Conservation (phyloP, 2,113 vertebrate species). For the Grantiella picta region DNA sequence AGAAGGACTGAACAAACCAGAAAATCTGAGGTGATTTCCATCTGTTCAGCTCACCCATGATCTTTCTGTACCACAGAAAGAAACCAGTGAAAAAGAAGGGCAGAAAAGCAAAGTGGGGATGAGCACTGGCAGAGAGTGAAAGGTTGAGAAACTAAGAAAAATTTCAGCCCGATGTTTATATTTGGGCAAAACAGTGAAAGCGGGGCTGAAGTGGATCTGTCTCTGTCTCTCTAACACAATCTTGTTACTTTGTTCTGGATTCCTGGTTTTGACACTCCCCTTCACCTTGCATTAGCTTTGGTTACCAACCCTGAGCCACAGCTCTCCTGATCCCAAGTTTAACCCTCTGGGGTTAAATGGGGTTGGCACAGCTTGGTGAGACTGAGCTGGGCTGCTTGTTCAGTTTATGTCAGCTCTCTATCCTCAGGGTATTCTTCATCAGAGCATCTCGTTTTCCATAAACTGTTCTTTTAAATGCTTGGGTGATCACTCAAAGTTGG, state of each 20-base stretch:
- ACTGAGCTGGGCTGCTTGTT: background rate
- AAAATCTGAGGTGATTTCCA: background rate
- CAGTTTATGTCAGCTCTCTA: background rate
- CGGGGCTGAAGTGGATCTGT: background rate
- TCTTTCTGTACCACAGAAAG: background rate
- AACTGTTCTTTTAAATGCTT: constrained; percentile 22
- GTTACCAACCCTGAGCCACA: background rate
- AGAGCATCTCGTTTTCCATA: constrained; percentile 12
- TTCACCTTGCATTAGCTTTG: background rate
- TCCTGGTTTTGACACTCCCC: background rate
- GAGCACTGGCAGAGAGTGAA: background rate
- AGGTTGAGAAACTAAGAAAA: background rate
- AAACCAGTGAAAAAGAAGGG: background rate
- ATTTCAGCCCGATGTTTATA: background rate
- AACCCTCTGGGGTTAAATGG: background rate
- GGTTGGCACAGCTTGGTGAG: background rate
- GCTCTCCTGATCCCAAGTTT: background rate
- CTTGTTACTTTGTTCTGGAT: background rate
- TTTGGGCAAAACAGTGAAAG: background rate
- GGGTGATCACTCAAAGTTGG: background rate
- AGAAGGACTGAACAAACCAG: background rate
- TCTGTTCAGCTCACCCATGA: background rate
- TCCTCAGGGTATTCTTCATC: background rate
- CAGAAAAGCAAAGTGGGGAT: background rate
- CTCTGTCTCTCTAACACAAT: background rate